These are phyloP conservation scores for Cataglyphis cursor DNA, from an alignment of 2,888 invertebrate genomes.

Conservation along the genomic window DNA sequence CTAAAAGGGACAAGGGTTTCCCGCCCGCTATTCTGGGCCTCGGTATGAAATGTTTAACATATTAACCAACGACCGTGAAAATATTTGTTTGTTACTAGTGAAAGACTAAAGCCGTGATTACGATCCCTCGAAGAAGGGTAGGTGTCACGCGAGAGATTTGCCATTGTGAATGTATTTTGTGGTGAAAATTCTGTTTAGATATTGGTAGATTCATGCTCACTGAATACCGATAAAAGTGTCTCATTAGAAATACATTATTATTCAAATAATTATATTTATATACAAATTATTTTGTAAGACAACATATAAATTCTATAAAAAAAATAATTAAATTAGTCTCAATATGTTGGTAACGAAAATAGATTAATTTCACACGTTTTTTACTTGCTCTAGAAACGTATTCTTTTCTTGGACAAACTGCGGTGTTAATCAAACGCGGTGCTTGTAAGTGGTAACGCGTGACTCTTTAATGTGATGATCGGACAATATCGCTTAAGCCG, in stretches of 20 bases:
- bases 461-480: conserved; percentile 74
- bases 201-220: neutral
- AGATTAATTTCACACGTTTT: conserved; percentile 10
- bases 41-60: conserved; percentile 81
- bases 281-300: neutral
- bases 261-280: conserved; percentile 7
- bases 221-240: neutral
- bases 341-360: neutral
- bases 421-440: conserved; percentile 38
- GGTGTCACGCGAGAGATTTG: conserved; percentile 59
- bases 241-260: neutral
- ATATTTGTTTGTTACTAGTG: conserved; percentile 68
- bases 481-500: conserved; percentile 74
- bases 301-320: neutral
- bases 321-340: conserved; percentile 12
- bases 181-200: neutral
- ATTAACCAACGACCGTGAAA: conserved; percentile 70
- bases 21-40: conserved; percentile 69
- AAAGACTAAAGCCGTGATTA: conserved; percentile 72
- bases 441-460: conserved; percentile 62
- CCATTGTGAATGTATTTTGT: neutral
- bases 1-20: conserved; percentile 77
- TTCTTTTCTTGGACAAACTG: conserved; percentile 26
- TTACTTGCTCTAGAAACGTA: neutral
- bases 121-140: conserved; percentile 59